Percentiles rank a stretch among this genome's conserved stretches.
These are phyloP conservation scores for Circaetus gallicus DNA, from an alignment of 2,113 vertebrate genomes.

Conservation along the genomic window DNA sequence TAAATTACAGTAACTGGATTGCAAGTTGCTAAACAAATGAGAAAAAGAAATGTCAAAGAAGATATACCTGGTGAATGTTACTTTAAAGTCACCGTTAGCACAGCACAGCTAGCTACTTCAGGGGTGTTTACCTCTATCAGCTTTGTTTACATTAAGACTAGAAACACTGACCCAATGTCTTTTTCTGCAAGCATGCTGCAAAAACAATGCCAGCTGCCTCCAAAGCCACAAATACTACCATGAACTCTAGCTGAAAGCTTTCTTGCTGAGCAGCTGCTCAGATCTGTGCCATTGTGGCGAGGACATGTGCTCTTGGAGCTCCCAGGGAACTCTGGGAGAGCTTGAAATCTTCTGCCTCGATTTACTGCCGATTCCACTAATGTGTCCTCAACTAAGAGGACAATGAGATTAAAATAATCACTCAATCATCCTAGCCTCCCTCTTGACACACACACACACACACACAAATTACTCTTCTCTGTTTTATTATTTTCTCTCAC, in stretches of 20 bases:
- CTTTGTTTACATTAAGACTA: neutral
- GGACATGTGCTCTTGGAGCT: neutral
- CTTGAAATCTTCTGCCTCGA: neutral
- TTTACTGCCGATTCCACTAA: neutral
- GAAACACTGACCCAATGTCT: neutral
- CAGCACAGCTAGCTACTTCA: neutral
- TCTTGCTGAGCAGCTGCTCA: neutral
- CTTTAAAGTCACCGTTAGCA: neutral
- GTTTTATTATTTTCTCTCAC: neutral
- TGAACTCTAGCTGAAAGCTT: neutral
- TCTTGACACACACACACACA: neutral
- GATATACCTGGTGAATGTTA: neutral
- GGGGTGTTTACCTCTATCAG: neutral
- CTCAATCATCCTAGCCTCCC: neutral
- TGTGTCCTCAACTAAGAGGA: neutral
- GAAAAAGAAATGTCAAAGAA: neutral
- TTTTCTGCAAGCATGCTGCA: neutral
- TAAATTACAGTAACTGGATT: neutral
- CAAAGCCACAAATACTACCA: neutral
- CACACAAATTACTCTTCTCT: neutral
- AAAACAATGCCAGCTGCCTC: neutral
- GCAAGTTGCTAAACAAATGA: neutral
- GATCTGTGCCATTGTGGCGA: neutral
- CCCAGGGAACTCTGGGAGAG: neutral
- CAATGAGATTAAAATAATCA: neutral